A percentile compares a stretch with the other conserved stretches of the same genome.
These are phyloP conservation scores for Formica exsecta DNA, from an alignment of 1,140 invertebrate species.

Conservation along the genomic window DNA sequence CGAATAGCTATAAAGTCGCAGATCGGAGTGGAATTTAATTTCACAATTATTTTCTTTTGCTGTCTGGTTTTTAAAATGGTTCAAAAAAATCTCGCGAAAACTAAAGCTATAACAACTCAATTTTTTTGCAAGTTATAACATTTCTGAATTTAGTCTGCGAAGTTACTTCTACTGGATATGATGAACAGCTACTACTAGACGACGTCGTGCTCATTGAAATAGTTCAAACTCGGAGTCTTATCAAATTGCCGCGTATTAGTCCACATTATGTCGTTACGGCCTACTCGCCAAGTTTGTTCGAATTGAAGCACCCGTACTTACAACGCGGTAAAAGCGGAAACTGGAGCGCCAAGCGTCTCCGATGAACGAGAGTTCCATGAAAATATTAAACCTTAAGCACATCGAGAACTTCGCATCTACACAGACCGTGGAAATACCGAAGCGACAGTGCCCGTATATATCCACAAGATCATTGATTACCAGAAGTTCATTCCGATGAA, in stretches of 20 bases:
- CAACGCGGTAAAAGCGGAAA: conserved; percentile 56
- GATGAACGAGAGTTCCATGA: conserved; percentile 46
- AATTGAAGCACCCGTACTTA: conserved; percentile 42
- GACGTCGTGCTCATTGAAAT: background rate
- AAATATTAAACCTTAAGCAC: conserved; percentile 41
- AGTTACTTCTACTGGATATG: background rate
- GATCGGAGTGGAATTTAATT: background rate
- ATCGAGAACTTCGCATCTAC: conserved; percentile 28
- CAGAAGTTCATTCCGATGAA: conserved; percentile 18
- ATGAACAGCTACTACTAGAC: background rate
- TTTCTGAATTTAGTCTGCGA: background rate
- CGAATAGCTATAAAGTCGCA: background rate
- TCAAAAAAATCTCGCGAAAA: background rate
- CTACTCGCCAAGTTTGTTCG: conserved; percentile 42
- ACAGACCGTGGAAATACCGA: background rate
- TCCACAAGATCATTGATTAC: conserved; percentile 42
- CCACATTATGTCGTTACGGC: conserved; percentile 61
- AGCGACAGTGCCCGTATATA: background rate
- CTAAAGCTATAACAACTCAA: background rate
- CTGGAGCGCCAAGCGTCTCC: conserved; percentile 45
- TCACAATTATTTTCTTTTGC: background rate
- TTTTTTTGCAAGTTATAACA: background rate
- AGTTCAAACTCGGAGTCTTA: conserved; percentile 32
- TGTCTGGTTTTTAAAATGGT: background rate
- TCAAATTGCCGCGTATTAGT: conserved; percentile 58